Conservation (phyloP, 2,888 invertebrate species). For the Caenorhabditis sp. region DNA sequence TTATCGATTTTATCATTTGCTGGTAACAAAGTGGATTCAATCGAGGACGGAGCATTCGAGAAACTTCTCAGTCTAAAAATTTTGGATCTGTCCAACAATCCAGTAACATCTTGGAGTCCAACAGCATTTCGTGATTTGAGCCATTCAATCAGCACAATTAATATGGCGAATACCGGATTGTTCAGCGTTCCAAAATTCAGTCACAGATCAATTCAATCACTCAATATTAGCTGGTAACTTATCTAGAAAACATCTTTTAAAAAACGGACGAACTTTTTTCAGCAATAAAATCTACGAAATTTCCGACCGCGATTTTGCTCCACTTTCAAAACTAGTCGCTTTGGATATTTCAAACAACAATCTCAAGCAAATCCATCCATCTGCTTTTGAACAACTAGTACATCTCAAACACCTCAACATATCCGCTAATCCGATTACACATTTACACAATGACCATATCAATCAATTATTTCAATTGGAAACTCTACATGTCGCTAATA, state of each 20-base stretch:
- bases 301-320: conserved; percentile 51
- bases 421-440: conserved; percentile 59
- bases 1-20: conserved; percentile 53
- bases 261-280: too few relatives aligned
- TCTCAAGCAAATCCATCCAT: conserved; percentile 51
- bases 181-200: conserved; percentile 67
- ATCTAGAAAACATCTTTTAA: not conserved
- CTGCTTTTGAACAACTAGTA: conserved; percentile 51
- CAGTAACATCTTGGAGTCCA: conserved; percentile 69
- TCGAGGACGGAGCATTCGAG: conserved; percentile 67
- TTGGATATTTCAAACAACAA: conserved; percentile 63
- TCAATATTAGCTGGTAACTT: conserved; percentile 64
- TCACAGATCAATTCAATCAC: conserved; percentile 47
- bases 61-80: conserved; percentile 52
- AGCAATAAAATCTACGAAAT: conserved; percentile 68
- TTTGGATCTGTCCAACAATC: conserved; percentile 67
- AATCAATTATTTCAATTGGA: conserved; percentile 56
- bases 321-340: conserved; percentile 48
- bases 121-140: conserved; percentile 65
- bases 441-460: conserved; percentile 54
- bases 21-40: conserved; percentile 61
- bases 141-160: conserved; percentile 55
- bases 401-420: conserved; percentile 65
- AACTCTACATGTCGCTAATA: conserved; percentile 54
- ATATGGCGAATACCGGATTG: conserved; percentile 67